Evolutionary conservation across 2,113 vertebrate genomes (phyloP).

Genomic region (Rhodinocichla rosea): DNA sequence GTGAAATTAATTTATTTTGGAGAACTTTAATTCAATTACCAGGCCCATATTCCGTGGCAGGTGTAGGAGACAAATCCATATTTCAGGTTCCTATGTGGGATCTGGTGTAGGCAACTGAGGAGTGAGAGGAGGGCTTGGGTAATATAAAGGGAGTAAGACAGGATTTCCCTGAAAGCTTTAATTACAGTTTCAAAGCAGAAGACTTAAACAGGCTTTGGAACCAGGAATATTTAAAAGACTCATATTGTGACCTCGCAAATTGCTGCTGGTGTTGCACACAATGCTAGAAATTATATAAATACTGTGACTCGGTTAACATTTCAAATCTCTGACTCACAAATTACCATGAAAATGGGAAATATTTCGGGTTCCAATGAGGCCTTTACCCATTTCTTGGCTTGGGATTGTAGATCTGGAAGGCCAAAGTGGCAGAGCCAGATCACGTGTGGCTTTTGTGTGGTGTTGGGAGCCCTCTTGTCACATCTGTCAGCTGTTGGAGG

Average conservation of each 20-base stretch:
- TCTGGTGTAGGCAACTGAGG: not conserved
- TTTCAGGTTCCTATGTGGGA: not conserved
- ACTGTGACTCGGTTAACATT: not conserved
- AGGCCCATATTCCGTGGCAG: not conserved
- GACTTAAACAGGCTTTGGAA: slow-evolving; percentile 8
- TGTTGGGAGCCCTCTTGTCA: not conserved
- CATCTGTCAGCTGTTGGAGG: slow-evolving; percentile 25
- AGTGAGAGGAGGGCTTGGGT: not conserved
- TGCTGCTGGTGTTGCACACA: not conserved
- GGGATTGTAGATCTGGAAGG: not conserved
- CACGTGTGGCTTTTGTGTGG: not conserved
- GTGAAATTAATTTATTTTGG: slow-evolving; percentile 51
- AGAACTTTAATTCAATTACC: slow-evolving; percentile 51
- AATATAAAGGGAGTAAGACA: not conserved
- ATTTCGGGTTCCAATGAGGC: not conserved
- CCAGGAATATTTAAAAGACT: not conserved
- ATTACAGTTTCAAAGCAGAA: slow-evolving; percentile 11
- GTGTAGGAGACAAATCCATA: not conserved
- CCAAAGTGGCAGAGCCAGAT: not conserved
- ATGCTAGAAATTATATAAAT: not conserved
- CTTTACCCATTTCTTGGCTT: not conserved
- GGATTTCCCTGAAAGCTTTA: slow-evolving; percentile 20
- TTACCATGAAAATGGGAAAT: slow-evolving; percentile 12
- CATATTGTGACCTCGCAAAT: not conserved
- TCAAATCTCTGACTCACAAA: slow-evolving; percentile 17